Evolutionary conservation across 2,797 vertebrate species (phyloP), one percentile per base, ranked within the genome.

Genomic region (Eidolon dupreanum): DNA sequence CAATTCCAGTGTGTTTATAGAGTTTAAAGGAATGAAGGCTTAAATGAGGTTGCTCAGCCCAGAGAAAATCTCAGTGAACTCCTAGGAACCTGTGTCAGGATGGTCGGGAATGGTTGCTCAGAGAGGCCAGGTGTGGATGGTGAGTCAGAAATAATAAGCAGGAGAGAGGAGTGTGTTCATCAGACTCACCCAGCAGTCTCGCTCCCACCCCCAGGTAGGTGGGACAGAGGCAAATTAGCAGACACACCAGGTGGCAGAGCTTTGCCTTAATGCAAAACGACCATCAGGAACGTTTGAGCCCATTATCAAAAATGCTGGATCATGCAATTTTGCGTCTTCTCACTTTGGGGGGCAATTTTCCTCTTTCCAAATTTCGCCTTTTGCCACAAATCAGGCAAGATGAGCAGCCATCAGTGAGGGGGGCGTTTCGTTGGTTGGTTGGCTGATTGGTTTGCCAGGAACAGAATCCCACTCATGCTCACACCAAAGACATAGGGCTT

Each of bases 261-360:
- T 81, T 33, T 77, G 10, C 7, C 22, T 61, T 43, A 12, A 36
- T 3, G 8, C 63, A 41, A 70, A 70, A 28, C 0, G 5, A 9
- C 68, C 3, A 0, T 51, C 11, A 0, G 70, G 24, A 53, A 31
- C 6, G 3, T 33, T 33, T 2, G 2, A 41, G 36, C 31, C 59
- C 3, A 0, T 51, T 17, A 13, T 41, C 24, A 61, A 36, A 61
- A 46, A 66, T 57, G 20, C 43, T 10, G 26, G 36, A 38, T 1
- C 3, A 49, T 28, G 22, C 33, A 24, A 11, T n/a, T 46, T 57
- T 61, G n/a, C 46, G 16, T 55, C 84, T n/a, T 81, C 28, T 33
- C 9, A 0, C 55, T 28, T n/a, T 87, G 31, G 5, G 26, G 11
- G 55, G 26, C 36, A 33, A 2, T 46, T 22, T 78, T 84, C 33